phyloP scores from a whole-genome alignment of 2,113 vertebrate genomes.

The Lucifuga dentata region DNA sequence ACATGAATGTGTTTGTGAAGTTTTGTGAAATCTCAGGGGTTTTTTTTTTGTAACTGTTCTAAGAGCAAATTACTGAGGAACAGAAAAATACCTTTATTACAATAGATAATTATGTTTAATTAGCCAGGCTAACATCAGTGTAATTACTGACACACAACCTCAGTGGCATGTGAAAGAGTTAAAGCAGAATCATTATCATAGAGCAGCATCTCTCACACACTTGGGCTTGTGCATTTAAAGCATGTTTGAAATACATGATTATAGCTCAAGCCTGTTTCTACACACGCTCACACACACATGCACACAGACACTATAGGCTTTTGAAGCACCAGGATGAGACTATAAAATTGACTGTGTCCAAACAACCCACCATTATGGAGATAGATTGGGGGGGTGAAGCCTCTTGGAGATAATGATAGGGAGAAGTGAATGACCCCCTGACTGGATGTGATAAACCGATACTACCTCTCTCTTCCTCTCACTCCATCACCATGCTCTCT shows the following conservation, averaged over 20 bases:
- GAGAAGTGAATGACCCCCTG: constrained; percentile 64
- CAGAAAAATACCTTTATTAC: neutral
- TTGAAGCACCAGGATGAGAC: constrained; percentile 49
- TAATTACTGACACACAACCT: too few species aligned
- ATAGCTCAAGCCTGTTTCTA: neutral
- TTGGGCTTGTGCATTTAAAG: constrained; percentile 14
- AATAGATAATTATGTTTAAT: neutral
- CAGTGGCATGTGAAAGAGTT: neutral
- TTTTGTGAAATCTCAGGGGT: neutral
- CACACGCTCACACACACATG: constrained; percentile 17
- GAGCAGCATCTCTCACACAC: neutral
- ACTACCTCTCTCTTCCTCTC: constrained; percentile 42
- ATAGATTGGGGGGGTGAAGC: constrained; percentile 64
- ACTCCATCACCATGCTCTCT: constrained; percentile 42
- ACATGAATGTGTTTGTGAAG: constrained; percentile 11
- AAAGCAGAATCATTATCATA: neutral
- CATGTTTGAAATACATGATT: neutral
- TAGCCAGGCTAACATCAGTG: too few species aligned
- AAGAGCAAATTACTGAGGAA: neutral
- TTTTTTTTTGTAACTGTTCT: neutral
- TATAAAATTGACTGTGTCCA: constrained; percentile 70
- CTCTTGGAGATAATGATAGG: constrained; percentile 71
- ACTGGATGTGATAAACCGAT: constrained; percentile 70
- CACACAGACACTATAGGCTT: constrained; percentile 30
- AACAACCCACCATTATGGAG: constrained; percentile 69